Base-by-base conservation (phyloP, 2,888 invertebrate species). In the Leptopterna dolabrata region DNA sequence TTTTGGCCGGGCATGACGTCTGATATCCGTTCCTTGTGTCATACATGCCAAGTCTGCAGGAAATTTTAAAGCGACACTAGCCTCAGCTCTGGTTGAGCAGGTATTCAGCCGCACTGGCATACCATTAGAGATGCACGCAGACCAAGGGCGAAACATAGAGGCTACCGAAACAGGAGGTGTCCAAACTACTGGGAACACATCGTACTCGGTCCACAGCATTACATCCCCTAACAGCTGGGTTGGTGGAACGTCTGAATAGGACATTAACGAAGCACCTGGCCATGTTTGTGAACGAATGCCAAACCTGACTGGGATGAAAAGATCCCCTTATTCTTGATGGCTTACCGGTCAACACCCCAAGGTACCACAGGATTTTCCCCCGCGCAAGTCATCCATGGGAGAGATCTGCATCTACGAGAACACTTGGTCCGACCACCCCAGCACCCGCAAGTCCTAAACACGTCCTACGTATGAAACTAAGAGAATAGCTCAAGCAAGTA, bases 81-180 rank as follows among this genome's bases (percentile, higher is more conserved):
- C 81, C 27, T 13, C 16, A 29, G 81, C 55, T 14, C 27, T 81
- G 14, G 24, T 81, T 4, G 36, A 81, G 27, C 27, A 81, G 7
- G 29, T 81, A 0, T 29, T 81, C 45, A n/a, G 51, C 55, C 3
- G 55, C 4, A 4, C 29, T 27, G 51, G 81, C n/a, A 30, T 55
- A 14, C 81, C 55, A 6, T 27, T 29, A 4, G 81, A 81, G 30
- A 13, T 81, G n/a, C 81, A 81, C 36, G 13, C 81, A 29, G 81
- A 81, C 30, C 81, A 81, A 36, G 81, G 55, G 13, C 27, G 51
- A 30, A 81, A 81, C 30, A 55, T 81, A 24, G 81, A 55, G 27
- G 45, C 81, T 16, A 3, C 24, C 9, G 29, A 0, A 55, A 0
- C 29, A 55, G 30, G 55, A 81, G 19, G 55, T 55, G 19, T 27